Base-by-base conservation (phyloP, 2,888 invertebrate genomes). In the Zygaena filipendulae region DNA sequence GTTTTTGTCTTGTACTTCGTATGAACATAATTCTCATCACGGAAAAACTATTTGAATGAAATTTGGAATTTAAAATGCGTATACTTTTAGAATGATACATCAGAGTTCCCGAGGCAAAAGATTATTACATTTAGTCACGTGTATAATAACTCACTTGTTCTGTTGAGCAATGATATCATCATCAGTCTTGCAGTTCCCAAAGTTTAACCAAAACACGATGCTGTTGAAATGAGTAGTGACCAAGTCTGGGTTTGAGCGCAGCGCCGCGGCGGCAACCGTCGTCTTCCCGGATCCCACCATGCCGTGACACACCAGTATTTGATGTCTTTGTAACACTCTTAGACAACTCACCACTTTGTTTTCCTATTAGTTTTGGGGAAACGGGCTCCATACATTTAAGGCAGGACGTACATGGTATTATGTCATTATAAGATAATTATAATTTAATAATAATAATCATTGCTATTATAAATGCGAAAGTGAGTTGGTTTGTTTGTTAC, bases 211-310 rank as follows among this genome's bases (percentile, higher is more conserved):
- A 50, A 82, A 82, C 8, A 84, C 70, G n/a, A 69, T 66, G 1
- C 82, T 71, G 25, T 81, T 71, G 49, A 87, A 87, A 25, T 66
- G 60, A 18, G 66, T 62, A 3, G 74, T 68, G 29, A 85, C 64
- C 18, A 85, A 57, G 23, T 52, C 59, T 4, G 71, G 60, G 38
- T 77, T 60, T 43, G 82, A 71, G 14, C 84, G 69, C 3, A 88
- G 59, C 4, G 82, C 82, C 32, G 82, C 83, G 32, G 85, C 82
- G 1, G 85, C 85, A 6, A 88, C 64, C 28, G 85, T 84, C 0
- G 88, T 86, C 67, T 90, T 90, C 13, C 90, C 91, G 40, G 82
- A 85, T 2, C 90, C 90, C n/a, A 87, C 81, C 87, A 90, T 88
- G 6, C 90, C 90, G 52, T 87, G 84, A 8, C 90, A 66, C 1